Conservation (phyloP, 2,797 vertebrate species). For the Parambassis ranga region DNA sequence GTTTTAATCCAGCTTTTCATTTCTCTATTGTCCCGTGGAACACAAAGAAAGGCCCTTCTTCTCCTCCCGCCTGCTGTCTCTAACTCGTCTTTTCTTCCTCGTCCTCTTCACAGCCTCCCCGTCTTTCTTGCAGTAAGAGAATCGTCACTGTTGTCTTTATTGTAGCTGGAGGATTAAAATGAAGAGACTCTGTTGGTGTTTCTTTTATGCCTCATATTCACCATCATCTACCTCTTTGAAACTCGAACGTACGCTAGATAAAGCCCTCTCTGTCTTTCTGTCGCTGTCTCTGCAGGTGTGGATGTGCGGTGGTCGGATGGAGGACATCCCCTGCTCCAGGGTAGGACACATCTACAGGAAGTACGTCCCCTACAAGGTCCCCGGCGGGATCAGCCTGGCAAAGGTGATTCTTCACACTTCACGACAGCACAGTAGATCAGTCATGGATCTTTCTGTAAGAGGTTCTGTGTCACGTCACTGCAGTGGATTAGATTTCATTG, state of each 20-base stretch:
- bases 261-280: too few species aligned
- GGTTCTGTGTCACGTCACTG: not conserved
- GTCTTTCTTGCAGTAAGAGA: slow-evolving; percentile 11
- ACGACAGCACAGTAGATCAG: slow-evolving; percentile 1
- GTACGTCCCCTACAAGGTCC: slow-evolving; percentile 96
- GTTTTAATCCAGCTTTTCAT: slow-evolving; percentile 30
- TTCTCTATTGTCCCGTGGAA: too few species aligned
- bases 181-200: slow-evolving; percentile 7
- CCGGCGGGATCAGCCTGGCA: slow-evolving; percentile 79
- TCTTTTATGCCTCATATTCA: slow-evolving; percentile 9
- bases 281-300: slow-evolving; percentile 84
- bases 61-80: not conserved
- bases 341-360: slow-evolving; percentile 99
- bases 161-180: slow-evolving; percentile 35
- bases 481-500: not conserved
- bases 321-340: slow-evolving; percentile 83
- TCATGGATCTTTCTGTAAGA: not conserved
- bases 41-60: slow-evolving; percentile 20
- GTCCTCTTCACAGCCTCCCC: not conserved
- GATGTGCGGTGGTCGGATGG: slow-evolving; percentile 99
- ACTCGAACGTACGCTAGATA: too few species aligned
- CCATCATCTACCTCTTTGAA: slow-evolving; percentile 1
- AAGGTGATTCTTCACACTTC: slow-evolving; percentile 26
- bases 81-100: slow-evolving; percentile 19
- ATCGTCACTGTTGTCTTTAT: slow-evolving; percentile 10